Base-by-base conservation (phyloP, 2,888 invertebrate genomes). In the Leptopilina myrica region DNA sequence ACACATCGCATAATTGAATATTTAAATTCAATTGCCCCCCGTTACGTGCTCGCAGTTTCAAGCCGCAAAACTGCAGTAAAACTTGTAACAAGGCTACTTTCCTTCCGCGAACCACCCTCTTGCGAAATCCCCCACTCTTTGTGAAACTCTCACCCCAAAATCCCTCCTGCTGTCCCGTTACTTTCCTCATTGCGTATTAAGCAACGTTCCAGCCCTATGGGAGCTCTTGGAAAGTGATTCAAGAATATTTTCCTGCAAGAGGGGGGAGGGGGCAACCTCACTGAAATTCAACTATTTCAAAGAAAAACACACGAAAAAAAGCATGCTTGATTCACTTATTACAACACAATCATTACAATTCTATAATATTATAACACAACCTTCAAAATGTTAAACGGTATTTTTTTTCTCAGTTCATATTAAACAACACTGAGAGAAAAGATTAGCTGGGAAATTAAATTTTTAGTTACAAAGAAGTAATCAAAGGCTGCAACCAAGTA, bases 1-100 rank as follows among this genome's bases (percentile, higher is more conserved):
- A 92, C 92, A 92, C 92, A 92, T 92, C 92, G 92, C 92, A 92
- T 92, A 92, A 92, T 91, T 90, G 92, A 92, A 92, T 91, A 91
- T 91, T 92, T 92, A 92, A 92, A 92, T 92, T 92, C 92, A 92
- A 92, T 92, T 92, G 92, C 90, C 86, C 84, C 86, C 87, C 88
- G 89, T 89, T 88, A 90, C 90, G 89, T 90, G 89, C 89, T 90
- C 90, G 89, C 90, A 89, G 89, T 92, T 92, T 90, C 90, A 88
- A 90, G 91, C 91, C 91, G 90, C 92, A 92, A 91, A 92, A 92
- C 91, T 92, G 92, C 91, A 91, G 91, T 91, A 91, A 92, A 91
- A 91, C 91, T 92, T 91, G 91, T 91, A 91, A 91, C 91, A 89
- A 91, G 90, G 90, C 91, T 90, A 90, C 89, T 91, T 91, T 90